Evolutionary conservation across 2,797 vertebrate species (phyloP), one percentile per base, ranked within the genome.

Genomic region (Petrocephalus sullivani): DNA sequence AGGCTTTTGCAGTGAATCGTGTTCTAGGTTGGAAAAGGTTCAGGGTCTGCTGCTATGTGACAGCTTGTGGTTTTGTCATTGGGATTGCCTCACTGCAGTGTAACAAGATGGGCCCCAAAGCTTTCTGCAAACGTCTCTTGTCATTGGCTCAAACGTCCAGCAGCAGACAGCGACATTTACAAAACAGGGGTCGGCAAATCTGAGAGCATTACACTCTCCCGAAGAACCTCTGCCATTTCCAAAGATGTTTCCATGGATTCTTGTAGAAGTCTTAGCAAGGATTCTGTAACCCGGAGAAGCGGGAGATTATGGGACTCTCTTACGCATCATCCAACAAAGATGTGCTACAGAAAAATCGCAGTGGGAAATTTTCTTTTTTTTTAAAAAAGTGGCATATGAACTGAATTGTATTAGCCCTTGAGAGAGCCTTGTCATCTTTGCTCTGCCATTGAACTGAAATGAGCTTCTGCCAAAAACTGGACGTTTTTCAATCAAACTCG

Each of bases 151-250:
- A 41, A 37, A 58, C 16, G 88, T 93, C 91, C 91, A 89, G 87
- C 90, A 46, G 85, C 83, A 87, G 90, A 90, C 88, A 54, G 88
- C 92, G 92, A 93, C 93, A 93, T 94, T 93, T 60, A 87, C 28
- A 54, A 84, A 85, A 81, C 58, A 49, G n/a, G 60, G 67, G 46
- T 58, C 56, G 12, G 41, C 57, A 83, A 23, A 64, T 33, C 88
- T 41, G 46, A 28, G 67, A 87, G 85, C 19, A 49, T 14, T 28
- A 21, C 37, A n/a, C 19, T 78, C 57, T n/a, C 86, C 46, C 19
- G 37, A 53, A 78, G 37, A 75, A 82, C 49, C 21, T 78, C 82
- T 86, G 83, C 37, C 60, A 23, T 33, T 54, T 78, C 41, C 60
- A 71, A 37, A 33, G 57, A 64, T 78, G 54, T 33, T 33, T 67